phyloP scores from a whole-genome alignment of 2,888 invertebrate species.

The Gnatocerus cornutus region DNA sequence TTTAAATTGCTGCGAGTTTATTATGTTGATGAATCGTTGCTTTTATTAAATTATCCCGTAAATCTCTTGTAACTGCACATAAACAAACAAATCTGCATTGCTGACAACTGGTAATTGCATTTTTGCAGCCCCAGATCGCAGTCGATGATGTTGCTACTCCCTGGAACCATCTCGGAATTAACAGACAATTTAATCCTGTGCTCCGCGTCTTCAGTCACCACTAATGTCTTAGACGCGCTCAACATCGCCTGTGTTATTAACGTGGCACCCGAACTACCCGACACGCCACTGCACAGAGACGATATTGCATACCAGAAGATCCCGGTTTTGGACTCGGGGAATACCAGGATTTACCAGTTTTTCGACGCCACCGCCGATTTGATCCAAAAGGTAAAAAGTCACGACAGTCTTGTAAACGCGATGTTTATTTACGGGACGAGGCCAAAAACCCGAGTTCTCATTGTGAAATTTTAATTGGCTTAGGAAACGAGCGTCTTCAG shows the following conservation, averaged over 20 bases:
- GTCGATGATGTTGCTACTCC: slow-evolving; percentile 24
- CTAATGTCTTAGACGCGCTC: slow-evolving; percentile 78
- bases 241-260: slow-evolving; percentile 87
- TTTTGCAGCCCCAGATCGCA: slow-evolving; percentile 30
- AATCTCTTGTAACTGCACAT: slow-evolving; percentile 30
- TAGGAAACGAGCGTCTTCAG: not conserved
- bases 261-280: slow-evolving; percentile 88
- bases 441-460: slow-evolving; percentile 17
- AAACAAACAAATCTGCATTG: slow-evolving; percentile 14
- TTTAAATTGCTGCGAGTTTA: slow-evolving; percentile 48
- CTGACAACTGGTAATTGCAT: slow-evolving; percentile 12
- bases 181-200: slow-evolving; percentile 84
- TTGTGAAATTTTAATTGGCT: slow-evolving; percentile 25
- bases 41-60: slow-evolving; percentile 38
- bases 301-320: slow-evolving; percentile 77
- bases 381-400: slow-evolving; percentile 82
- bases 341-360: slow-evolving; percentile 81
- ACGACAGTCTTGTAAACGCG: too few species aligned
- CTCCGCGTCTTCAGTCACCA: slow-evolving; percentile 84
- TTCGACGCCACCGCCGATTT: slow-evolving; percentile 86
- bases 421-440: slow-evolving; percentile 6
- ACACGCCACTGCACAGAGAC: slow-evolving; percentile 75
- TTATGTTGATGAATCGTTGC: slow-evolving; percentile 41
- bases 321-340: slow-evolving; percentile 82
- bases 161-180: slow-evolving; percentile 76